Conservation (phyloP, 2,797 vertebrate genomes). For the Gephyroberyx darwinii region DNA sequence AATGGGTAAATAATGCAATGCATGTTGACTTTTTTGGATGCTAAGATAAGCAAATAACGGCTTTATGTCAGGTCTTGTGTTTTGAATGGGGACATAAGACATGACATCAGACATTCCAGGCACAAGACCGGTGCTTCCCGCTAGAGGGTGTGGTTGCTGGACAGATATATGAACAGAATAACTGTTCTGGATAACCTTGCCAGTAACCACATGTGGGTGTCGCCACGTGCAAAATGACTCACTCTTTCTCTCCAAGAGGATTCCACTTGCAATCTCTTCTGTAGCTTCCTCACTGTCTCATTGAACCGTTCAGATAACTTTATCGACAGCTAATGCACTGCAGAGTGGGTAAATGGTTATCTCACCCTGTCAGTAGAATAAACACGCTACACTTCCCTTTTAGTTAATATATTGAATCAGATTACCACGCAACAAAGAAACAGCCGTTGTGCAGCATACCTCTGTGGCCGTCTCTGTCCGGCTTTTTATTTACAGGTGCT, state of each 20-base stretch:
- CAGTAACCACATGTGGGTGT: constrained; percentile 62
- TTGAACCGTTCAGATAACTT: constrained; percentile 38
- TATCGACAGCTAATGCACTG: constrained; percentile 19
- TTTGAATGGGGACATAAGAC: constrained; percentile 22
- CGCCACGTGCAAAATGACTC: constrained; percentile 70
- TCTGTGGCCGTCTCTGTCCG: constrained; percentile 27
- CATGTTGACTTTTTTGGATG: background rate
- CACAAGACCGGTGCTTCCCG: constrained; percentile 12
- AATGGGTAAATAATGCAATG: background rate
- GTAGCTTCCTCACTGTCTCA: constrained; percentile 21
- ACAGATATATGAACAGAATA: constrained; percentile 20
- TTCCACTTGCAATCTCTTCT: constrained; percentile 31
- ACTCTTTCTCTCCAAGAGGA: constrained; percentile 73
- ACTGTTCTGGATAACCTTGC: constrained; percentile 10
- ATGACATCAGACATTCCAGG: constrained; percentile 33
- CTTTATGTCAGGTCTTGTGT: background rate
- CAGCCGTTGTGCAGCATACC: background rate
- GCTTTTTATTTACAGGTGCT: constrained; percentile 17
- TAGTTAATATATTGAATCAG: constrained; percentile 52
- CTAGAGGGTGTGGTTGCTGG: constrained; percentile 60
- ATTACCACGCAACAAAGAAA: constrained; percentile 26
- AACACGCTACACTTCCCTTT: constrained; percentile 38
- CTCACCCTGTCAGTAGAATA: constrained; percentile 36
- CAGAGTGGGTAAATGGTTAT: constrained; percentile 9
- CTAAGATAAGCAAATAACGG: background rate